These are phyloP conservation scores for Phylloscopus collybita DNA, from an alignment of 2,797 vertebrate species.

Conservation along the genomic window DNA sequence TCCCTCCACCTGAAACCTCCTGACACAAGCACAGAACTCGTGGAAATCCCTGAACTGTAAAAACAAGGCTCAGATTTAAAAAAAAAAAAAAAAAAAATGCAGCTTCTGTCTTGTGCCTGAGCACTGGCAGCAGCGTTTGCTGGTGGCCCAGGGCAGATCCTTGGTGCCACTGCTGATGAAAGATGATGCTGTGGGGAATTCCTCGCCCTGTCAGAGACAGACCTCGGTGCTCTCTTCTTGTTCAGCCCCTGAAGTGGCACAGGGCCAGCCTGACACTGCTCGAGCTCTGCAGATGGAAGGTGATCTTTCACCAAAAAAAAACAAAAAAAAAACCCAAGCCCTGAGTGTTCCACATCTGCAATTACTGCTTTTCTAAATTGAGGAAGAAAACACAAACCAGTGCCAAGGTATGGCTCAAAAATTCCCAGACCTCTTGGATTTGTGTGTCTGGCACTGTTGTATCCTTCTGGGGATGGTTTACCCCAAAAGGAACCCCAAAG, in stretches of 20 bases:
- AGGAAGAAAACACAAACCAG: not conserved
- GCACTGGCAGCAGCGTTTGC: not conserved
- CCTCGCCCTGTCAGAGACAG: not conserved
- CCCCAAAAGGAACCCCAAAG: too few species aligned
- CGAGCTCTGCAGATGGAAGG: not conserved
- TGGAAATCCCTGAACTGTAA: not conserved
- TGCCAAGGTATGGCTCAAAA: not conserved
- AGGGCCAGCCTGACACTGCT: not conserved
- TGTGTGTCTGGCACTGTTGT: not conserved
- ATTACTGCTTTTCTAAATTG: not conserved
- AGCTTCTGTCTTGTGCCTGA: not conserved
- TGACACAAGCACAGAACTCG: fast-evolving
- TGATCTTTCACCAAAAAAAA: not conserved
- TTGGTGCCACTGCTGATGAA: not conserved
- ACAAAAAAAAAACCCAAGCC: not conserved
- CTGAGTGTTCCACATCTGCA: not conserved
- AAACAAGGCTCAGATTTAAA: not conserved
- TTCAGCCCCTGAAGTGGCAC: not conserved
- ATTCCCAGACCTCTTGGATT: not conserved
- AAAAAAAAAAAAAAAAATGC: too few species aligned
- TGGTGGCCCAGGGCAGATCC: not conserved
- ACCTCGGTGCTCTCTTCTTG: not conserved
- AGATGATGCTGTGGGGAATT: not conserved
- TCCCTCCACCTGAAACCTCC: not conserved
- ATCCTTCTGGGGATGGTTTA: too few species aligned